Evolutionary conservation across 1,140 invertebrate species (phyloP).

Genomic region (Daktulosphaira vitifoliae): DNA sequence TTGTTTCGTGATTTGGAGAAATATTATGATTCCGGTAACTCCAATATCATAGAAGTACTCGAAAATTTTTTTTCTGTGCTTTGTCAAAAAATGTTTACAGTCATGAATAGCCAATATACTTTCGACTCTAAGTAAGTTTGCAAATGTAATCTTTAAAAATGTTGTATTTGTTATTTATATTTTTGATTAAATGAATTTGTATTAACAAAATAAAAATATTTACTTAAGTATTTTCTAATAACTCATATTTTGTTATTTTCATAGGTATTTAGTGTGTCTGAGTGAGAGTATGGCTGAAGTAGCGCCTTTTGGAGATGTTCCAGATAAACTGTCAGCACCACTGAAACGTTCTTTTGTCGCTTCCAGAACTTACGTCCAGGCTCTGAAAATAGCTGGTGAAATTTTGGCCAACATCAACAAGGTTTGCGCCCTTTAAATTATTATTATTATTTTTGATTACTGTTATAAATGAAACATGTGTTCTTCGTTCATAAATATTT

Average conservation of each 20-base stretch:
- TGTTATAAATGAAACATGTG: too few species aligned
- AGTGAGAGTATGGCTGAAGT: conserved; percentile 83
- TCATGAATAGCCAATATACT: conserved; percentile 80
- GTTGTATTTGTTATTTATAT: too few species aligned
- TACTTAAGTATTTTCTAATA: too few species aligned
- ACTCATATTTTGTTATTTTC: too few species aligned
- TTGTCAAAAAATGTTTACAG: conserved; percentile 93
- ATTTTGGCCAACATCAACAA: conserved; percentile 72
- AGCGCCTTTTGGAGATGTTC: conserved; percentile 89
- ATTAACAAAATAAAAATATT: too few species aligned
- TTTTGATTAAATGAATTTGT: too few species aligned
- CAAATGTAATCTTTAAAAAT: too few species aligned
- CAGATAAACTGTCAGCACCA: conserved; percentile 77
- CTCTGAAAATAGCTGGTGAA: conserved; percentile 70
- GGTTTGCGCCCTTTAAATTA: conserved; percentile 48
- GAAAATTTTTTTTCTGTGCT: conserved; percentile 87
- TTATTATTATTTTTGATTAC: too few species aligned
- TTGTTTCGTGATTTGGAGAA: conserved; percentile 82
- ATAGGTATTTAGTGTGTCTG: conserved; percentile 72
- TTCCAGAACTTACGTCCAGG: conserved; percentile 84
- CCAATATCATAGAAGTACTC: conserved; percentile 75
- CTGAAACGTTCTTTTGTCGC: conserved; percentile 88
- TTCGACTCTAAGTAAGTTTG: conserved; percentile 78
- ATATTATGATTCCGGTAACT: conserved; percentile 75
- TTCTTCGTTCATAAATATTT: too few species aligned